phyloP scores from a whole-genome alignment of 2,797 vertebrate genomes.

The Macrochelys suwanniensis region DNA sequence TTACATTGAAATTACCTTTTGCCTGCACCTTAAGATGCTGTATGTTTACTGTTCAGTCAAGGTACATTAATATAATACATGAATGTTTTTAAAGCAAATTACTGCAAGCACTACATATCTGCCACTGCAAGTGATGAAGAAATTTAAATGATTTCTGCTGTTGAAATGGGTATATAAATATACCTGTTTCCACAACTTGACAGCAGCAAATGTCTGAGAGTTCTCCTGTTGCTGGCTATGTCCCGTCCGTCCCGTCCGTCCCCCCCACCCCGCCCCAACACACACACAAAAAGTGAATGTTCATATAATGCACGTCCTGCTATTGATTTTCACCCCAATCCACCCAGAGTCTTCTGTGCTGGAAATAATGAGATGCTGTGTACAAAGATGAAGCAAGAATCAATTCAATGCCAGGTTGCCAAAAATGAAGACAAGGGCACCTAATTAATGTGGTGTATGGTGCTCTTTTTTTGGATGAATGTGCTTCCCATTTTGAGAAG shows the following conservation, averaged over 20 bases:
- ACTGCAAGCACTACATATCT: conserved; percentile 25
- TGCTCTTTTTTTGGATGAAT: conserved; percentile 74
- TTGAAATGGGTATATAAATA: conserved; percentile 38
- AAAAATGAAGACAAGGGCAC: conserved; percentile 71
- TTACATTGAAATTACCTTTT: conserved; percentile 5
- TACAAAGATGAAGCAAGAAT: conserved; percentile 77
- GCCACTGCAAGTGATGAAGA: conserved; percentile 26
- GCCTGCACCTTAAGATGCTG: background rate
- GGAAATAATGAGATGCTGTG: conserved; percentile 76
- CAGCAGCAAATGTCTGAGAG: conserved; percentile 17
- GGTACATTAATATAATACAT: conserved; percentile 52
- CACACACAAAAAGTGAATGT: background rate
- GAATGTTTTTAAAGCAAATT: conserved; percentile 57
- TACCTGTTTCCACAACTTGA: conserved; percentile 15
- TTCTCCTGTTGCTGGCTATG: background rate
- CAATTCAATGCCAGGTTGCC: conserved; percentile 60
- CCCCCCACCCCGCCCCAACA: background rate
- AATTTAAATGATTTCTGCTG: conserved; percentile 28
- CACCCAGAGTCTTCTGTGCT: conserved; percentile 60
- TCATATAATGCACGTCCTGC: conserved; percentile 50
- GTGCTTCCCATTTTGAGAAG: conserved; percentile 74
- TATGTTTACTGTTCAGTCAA: conserved; percentile 54
- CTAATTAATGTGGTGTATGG: conserved; percentile 80
- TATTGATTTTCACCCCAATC: conserved; percentile 68
- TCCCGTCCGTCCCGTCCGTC: too few relatives aligned